Evolutionary conservation across 2,888 invertebrate genomes (phyloP).

Genomic region (Helleia helle): DNA sequence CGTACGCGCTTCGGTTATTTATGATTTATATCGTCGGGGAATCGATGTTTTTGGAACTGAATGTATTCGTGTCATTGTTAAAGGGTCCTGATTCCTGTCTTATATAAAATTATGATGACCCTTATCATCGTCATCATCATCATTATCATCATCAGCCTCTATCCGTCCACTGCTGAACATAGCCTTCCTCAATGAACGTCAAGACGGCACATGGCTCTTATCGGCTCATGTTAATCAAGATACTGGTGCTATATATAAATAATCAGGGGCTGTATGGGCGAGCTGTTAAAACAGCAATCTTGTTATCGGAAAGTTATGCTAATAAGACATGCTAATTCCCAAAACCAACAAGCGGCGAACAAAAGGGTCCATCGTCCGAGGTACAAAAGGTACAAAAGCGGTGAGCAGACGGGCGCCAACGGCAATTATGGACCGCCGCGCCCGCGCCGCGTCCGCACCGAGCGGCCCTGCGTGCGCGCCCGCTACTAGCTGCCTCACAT

Average conservation of each 20-base stretch:
- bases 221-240: too few species aligned
- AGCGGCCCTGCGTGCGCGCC: slow-evolving; percentile 29
- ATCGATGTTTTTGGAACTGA: too few species aligned
- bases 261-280: slow-evolving; percentile 2
- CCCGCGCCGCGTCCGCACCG: slow-evolving; percentile 27
- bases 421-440: slow-evolving; percentile 55
- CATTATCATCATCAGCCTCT: too few species aligned
- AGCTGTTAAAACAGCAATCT: slow-evolving; percentile 64
- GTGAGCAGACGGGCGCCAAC: slow-evolving; percentile 63
- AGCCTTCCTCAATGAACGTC: too few species aligned
- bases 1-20: slow-evolving; percentile 31
- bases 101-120: too few species aligned
- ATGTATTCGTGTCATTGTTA: too few species aligned
- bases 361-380: slow-evolving; percentile 41
- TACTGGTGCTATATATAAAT: too few species aligned
- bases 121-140: too few species aligned
- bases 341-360: slow-evolving; percentile 66
- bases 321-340: slow-evolving; percentile 73
- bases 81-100: too few species aligned
- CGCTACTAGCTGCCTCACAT: slow-evolving; percentile 36
- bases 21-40: slow-evolving; percentile 45
- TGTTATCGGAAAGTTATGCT: slow-evolving; percentile 67
- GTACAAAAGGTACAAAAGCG: slow-evolving; percentile 49
- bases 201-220: too few species aligned
- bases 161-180: too few species aligned